A percentile compares a stretch with the other conserved stretches of the same genome.
These are phyloP conservation scores for Neoaliturus tenellus DNA, from an alignment of 2,888 invertebrate genomes.

Conservation along the genomic window DNA sequence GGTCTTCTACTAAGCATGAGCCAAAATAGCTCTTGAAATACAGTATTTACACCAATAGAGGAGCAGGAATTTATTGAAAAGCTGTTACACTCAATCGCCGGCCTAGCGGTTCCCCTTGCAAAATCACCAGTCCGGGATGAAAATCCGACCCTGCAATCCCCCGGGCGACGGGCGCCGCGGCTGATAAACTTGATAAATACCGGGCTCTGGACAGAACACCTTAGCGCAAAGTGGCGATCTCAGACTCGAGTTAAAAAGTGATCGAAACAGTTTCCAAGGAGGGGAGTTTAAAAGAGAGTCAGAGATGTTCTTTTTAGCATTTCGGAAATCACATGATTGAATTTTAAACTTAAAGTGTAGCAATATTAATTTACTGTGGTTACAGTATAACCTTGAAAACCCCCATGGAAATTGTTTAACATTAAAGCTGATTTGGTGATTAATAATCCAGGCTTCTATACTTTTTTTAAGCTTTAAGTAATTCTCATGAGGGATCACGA, in stretches of 20 bases:
- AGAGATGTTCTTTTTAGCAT: neutral
- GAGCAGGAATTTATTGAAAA: neutral
- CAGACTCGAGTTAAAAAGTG: constrained; percentile 9
- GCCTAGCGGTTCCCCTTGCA: neutral
- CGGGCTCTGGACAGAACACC: constrained; percentile 4
- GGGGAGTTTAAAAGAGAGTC: neutral
- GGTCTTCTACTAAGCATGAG: too few relatives aligned
- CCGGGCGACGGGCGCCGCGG: neutral
- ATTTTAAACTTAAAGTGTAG: too few relatives aligned
- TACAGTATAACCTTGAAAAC: too few relatives aligned
- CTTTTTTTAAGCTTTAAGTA: too few relatives aligned
- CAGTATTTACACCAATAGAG: too few relatives aligned
- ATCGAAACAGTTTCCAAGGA: neutral
- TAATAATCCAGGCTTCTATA: too few relatives aligned
- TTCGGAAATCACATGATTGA: too few relatives aligned
- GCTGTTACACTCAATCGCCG: neutral
- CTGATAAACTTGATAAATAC: constrained; percentile 30
- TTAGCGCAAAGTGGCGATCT: neutral
- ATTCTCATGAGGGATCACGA: too few relatives aligned
- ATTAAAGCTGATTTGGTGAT: too few relatives aligned
- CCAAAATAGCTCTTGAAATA: too few relatives aligned
- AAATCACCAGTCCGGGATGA: neutral
- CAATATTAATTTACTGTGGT: too few relatives aligned
- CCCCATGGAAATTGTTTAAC: too few relatives aligned
- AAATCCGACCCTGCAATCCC: neutral